Conservation (phyloP, 2,113 vertebrate genomes). For the Mesitornis unicolor region DNA sequence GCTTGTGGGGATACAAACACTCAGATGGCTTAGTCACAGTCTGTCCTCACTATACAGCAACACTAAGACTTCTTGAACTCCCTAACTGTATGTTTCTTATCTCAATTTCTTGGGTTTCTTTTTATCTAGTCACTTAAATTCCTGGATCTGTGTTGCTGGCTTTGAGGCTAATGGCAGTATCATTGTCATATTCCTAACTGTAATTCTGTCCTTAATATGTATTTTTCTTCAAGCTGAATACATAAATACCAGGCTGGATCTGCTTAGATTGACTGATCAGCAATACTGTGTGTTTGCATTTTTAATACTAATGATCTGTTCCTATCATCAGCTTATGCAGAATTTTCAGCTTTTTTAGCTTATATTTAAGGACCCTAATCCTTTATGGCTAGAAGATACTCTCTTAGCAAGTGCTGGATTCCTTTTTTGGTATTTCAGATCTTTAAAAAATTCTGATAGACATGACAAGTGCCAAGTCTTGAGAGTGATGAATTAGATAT, state of each 20-base stretch:
- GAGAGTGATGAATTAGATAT: background rate
- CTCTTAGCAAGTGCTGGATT: background rate
- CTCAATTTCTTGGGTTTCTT: background rate
- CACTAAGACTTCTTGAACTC: background rate
- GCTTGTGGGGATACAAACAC: background rate
- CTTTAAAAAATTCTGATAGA: background rate
- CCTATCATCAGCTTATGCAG: background rate
- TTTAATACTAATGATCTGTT: background rate
- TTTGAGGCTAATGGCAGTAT: background rate
- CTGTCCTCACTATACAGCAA: background rate
- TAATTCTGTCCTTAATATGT: background rate
- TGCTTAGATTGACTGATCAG: background rate
- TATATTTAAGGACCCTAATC: background rate
- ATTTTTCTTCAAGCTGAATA: background rate
- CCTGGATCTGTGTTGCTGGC: background rate
- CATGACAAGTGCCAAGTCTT: background rate
- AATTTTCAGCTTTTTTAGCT: background rate
- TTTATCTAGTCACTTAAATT: background rate
- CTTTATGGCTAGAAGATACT: background rate
- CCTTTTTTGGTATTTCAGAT: background rate
- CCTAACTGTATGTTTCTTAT: background rate
- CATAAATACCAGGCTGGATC: background rate
- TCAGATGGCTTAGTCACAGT: background rate
- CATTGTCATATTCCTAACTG: background rate
- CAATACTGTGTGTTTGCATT: background rate